Evolutionary conservation across 2,797 vertebrate species (phyloP).

Genomic region (Ctenosaura bakeri): DNA sequence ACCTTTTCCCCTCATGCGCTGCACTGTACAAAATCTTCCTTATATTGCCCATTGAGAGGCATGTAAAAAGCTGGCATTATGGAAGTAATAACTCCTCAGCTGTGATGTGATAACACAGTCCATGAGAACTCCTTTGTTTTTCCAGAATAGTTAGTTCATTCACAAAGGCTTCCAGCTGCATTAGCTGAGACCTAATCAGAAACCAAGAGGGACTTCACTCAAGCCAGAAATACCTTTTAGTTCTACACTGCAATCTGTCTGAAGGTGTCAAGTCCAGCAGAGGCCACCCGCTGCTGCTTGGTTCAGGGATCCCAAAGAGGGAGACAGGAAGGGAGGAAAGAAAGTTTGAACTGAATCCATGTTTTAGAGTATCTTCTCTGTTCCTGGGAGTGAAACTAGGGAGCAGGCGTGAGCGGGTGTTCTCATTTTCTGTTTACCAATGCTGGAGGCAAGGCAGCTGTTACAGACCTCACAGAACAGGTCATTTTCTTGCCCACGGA

Average conservation of each 20-base stretch:
- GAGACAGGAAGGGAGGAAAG: constrained; percentile 17
- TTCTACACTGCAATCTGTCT: constrained; percentile 11
- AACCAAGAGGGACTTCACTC: constrained; percentile 4
- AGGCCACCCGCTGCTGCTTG: constrained; percentile 48
- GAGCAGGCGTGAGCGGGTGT: constrained; percentile 59
- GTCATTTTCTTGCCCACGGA: constrained; percentile 47
- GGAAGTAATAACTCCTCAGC: not conserved
- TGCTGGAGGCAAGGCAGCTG: constrained; percentile 68
- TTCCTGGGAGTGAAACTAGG: constrained; percentile 55
- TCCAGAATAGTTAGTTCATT: constrained; percentile 39
- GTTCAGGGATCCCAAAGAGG: constrained; percentile 45
- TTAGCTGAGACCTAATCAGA: constrained; percentile 19
- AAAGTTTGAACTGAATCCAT: constrained; percentile 39
- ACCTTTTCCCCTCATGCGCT: not conserved
- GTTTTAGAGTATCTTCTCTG: constrained; percentile 44
- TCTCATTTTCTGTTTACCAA: constrained; percentile 60
- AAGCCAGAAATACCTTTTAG: constrained; percentile 42
- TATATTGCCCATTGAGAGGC: not conserved
- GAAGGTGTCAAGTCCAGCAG: constrained; percentile 38
- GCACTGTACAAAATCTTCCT: not conserved
- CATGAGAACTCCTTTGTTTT: constrained; percentile 18
- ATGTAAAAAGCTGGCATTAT: not conserved
- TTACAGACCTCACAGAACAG: constrained; percentile 34
- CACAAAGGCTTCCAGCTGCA: constrained; percentile 37
- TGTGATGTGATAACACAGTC: constrained; percentile 3